Percentiles rank a stretch among this genome's conserved stretches.
Conservation (phyloP, 1,140 invertebrate genomes). For the Pseudachorutes palmiensis region DNA sequence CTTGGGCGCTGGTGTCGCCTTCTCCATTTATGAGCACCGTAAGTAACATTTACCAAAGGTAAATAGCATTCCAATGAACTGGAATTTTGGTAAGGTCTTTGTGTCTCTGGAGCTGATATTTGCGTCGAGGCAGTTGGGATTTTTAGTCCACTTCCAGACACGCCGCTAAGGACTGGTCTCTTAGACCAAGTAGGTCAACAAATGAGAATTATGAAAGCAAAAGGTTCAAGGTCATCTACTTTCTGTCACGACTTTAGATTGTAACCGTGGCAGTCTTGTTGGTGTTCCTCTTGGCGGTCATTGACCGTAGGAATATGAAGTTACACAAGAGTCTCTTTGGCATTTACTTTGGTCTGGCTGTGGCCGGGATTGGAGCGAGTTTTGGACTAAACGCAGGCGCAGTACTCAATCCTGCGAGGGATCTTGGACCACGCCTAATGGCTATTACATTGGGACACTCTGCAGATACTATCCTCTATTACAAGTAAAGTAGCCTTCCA, state of each 20-base stretch:
- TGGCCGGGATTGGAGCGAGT: background rate
- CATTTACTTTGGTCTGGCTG: constrained; percentile 3
- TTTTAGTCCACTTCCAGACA: background rate
- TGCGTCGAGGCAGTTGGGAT: background rate
- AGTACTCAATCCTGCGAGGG: constrained; percentile 26
- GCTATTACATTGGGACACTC: constrained; percentile 12
- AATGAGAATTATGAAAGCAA: background rate
- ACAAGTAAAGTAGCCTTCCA: background rate
- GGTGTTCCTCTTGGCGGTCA: background rate
- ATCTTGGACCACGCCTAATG: constrained; percentile 17
- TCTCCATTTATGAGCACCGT: constrained; percentile 7
- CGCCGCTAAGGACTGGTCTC: background rate
- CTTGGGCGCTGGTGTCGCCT: constrained; percentile 15
- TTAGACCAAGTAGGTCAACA: constrained; percentile 1
- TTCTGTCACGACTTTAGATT: no score
- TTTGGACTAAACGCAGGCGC: constrained; percentile 2
- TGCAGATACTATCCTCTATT: background rate
- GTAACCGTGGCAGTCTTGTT: constrained; percentile 6
- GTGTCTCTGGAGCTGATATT: background rate
- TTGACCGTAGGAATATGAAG: constrained; percentile 14
- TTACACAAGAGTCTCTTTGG: constrained; percentile 1
- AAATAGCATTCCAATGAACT: background rate
- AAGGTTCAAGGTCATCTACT: no score
- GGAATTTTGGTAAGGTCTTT: background rate
- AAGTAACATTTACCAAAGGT: background rate